Conservation (phyloP, 2,113 vertebrate genomes). For the Mugil cephalus region DNA sequence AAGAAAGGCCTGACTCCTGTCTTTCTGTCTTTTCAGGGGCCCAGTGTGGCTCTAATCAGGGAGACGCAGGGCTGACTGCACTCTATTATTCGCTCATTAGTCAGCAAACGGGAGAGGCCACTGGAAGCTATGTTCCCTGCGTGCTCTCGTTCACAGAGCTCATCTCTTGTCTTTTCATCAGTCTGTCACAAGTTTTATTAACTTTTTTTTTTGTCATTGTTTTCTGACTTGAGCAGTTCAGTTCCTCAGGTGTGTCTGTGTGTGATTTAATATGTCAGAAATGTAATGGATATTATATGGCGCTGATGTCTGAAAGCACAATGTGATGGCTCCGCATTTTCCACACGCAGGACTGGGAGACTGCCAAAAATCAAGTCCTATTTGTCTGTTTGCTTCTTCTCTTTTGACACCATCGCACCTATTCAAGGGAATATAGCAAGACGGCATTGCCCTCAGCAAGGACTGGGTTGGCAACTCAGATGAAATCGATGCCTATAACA, state of each 20-base stretch:
- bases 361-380: constrained; percentile 25
- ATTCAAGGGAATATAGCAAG: constrained; percentile 56
- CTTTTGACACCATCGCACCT: constrained; percentile 53
- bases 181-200: constrained; percentile 30
- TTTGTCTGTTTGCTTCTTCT: constrained; percentile 39
- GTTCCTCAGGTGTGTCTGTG: neutral
- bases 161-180: constrained; percentile 43
- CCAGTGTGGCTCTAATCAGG: constrained; percentile 72
- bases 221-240: neutral
- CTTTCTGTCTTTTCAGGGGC: constrained; percentile 80
- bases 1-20: constrained; percentile 82
- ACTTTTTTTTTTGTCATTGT: constrained; percentile 33
- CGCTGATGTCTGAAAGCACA: constrained; percentile 7
- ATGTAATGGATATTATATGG: constrained; percentile 15
- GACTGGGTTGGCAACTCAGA: constrained; percentile 59
- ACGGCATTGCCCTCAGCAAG: constrained; percentile 64
- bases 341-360: constrained; percentile 12
- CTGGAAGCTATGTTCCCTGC: constrained; percentile 44
- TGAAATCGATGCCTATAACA: constrained; percentile 67
- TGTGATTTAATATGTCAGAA: constrained; percentile 33
- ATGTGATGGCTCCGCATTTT: constrained; percentile 1
- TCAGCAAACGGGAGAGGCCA: constrained; percentile 71
- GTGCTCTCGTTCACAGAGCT: constrained; percentile 35
- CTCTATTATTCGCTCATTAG: constrained; percentile 77
- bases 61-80: constrained; percentile 59